These are phyloP conservation scores for Phenganax subtilis DNA, from an alignment of 92 coral and sea anemone genomes.

Conservation along the genomic window DNA sequence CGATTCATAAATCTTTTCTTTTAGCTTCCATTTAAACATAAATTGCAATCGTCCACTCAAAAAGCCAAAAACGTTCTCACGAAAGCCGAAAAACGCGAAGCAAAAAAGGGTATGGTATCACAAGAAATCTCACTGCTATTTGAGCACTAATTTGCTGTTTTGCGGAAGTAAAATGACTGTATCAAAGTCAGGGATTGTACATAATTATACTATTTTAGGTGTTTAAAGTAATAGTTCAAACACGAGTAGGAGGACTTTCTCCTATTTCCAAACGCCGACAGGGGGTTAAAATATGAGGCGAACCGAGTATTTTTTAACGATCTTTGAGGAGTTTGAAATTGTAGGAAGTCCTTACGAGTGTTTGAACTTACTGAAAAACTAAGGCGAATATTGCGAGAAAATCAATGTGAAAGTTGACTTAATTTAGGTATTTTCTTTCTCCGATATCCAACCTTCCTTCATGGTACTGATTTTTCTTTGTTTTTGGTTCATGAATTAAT, in stretches of 20 bases:
- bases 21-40: constrained; percentile 93
- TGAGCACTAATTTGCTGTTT: not conserved
- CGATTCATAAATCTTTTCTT: not conserved
- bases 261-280: no score
- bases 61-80: constrained; percentile 69
- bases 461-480: not conserved
- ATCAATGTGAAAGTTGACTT: no score
- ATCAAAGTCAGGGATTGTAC: not conserved
- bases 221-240: not conserved
- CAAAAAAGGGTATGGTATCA: constrained; percentile 64
- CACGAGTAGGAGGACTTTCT: no score
- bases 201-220: not conserved
- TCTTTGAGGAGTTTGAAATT: no score
- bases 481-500: no score
- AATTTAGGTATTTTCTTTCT: no score
- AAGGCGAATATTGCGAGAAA: no score
- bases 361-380: no score
- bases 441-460: not conserved
- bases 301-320: no score
- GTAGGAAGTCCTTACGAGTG: no score
- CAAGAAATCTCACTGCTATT: not conserved
- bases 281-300: no score
- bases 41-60: constrained; percentile 57
- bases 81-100: constrained; percentile 83
- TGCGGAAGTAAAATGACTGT: not conserved